Evolutionary conservation across 2,888 invertebrate species (phyloP).

Genomic region (Dione vanillae): DNA sequence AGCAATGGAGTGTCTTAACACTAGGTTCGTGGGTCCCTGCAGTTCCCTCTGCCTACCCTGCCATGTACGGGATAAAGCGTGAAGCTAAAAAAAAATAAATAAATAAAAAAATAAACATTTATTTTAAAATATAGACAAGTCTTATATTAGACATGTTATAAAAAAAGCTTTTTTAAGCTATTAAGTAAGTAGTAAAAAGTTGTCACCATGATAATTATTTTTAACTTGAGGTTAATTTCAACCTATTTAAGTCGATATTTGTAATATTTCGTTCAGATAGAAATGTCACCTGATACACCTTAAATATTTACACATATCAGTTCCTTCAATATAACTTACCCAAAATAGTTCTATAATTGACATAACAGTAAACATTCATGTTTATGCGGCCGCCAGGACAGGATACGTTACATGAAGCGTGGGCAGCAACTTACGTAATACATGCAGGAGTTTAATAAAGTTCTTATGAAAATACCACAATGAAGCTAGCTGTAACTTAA

Average conservation of each 20-base stretch:
- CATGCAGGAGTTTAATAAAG: constrained; percentile 73
- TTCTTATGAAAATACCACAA: constrained; percentile 74
- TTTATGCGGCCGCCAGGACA: constrained; percentile 29
- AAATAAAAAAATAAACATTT: no score
- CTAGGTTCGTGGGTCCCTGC: no score
- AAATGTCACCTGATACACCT: neutral
- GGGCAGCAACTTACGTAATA: constrained; percentile 58
- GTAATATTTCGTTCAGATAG: neutral
- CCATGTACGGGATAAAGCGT: no score
- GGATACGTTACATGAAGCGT: constrained; percentile 49
- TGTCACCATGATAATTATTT: neutral
- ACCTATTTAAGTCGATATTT: neutral
- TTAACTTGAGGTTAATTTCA: no score
- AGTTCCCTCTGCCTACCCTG: no score
- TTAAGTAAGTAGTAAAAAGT: no score
- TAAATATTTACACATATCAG: neutral
- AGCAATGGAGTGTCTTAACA: no score
- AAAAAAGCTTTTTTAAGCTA: no score
- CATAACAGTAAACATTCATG: constrained; percentile 26
- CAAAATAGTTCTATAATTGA: constrained; percentile 22
- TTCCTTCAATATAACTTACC: neutral
- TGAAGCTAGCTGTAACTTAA: constrained; percentile 70
- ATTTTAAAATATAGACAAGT: no score
- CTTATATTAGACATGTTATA: no score
- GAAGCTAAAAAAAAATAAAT: no score